Conservation (phyloP, 2,888 invertebrate species). For the Petrolisthes cinctipes region DNA sequence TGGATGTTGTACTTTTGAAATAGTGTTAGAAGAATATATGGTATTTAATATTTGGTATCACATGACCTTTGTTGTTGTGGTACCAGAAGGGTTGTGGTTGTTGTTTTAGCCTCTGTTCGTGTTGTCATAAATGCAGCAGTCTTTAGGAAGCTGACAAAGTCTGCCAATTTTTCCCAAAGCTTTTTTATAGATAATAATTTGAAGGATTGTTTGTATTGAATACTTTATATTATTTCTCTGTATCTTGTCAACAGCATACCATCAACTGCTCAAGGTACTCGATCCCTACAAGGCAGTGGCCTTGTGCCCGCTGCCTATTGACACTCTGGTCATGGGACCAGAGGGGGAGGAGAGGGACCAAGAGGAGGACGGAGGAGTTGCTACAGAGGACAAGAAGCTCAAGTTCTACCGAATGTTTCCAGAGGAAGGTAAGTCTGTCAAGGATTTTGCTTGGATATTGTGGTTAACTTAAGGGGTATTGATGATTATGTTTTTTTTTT, state of each 20-base stretch:
- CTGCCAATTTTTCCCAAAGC: not conserved
- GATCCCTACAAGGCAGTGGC: constrained; percentile 60
- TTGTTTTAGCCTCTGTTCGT: no score
- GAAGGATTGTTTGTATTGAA: not conserved
- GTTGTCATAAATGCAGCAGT: no score
- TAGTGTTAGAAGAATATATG: no score
- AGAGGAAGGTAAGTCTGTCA: constrained; percentile 48
- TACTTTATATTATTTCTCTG: not conserved
- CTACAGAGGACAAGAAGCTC: constrained; percentile 15
- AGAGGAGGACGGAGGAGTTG: not conserved
- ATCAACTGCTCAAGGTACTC: constrained; percentile 65
- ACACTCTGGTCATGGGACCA: not conserved
- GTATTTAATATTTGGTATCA: no score
- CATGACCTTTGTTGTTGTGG: no score
- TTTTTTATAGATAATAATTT: not conserved
- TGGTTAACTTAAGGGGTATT: not conserved
- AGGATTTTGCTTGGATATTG: no score
- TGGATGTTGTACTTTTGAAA: no score
- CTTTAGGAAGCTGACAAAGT: not conserved
- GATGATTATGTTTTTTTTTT: no score
- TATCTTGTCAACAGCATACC: constrained; percentile 48
- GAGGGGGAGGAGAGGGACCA: constrained; percentile 25
- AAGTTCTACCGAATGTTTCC: constrained; percentile 57
- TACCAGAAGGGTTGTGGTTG: no score
- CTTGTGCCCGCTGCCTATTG: constrained; percentile 38